A percentile compares a stretch with the other conserved stretches of the same genome.
phyloP scores from a whole-genome alignment of 2,797 vertebrate genomes.

The Acrossocheilus wenchowensis region DNA sequence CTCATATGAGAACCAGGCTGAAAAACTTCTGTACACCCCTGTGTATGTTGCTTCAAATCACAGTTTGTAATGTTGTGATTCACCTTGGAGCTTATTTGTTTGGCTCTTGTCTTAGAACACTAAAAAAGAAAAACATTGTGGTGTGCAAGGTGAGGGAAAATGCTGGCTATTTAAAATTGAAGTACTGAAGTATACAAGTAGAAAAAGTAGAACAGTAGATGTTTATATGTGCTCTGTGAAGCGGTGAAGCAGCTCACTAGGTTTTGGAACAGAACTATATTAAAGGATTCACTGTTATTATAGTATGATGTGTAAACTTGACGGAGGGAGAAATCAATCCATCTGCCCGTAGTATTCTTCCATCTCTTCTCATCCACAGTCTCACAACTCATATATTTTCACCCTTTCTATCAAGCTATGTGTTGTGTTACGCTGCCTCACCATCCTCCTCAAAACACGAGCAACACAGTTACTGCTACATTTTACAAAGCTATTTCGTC shows the following conservation, averaged over 20 bases:
- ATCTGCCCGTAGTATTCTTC: conserved; percentile 56
- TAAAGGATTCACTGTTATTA: conserved; percentile 33
- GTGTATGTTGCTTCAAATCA: background rate
- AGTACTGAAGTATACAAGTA: background rate
- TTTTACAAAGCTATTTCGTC: conserved; percentile 20
- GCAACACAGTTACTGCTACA: conserved; percentile 34
- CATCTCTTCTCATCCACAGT: conserved; percentile 42
- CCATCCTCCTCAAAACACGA: conserved; percentile 48
- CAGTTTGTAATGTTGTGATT: background rate
- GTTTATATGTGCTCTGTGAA: background rate
- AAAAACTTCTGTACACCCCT: too few relatives aligned
- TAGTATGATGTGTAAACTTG: conserved; percentile 47
- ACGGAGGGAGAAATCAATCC: conserved; percentile 48
- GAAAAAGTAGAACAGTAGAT: background rate
- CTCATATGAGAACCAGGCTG: too few relatives aligned
- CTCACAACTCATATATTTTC: conserved; percentile 52
- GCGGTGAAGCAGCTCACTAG: background rate
- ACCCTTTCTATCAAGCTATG: conserved; percentile 51
- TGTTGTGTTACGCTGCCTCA: conserved; percentile 54
- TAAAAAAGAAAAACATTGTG: background rate
- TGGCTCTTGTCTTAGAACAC: background rate
- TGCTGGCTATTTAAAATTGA: background rate
- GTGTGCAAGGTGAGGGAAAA: background rate
- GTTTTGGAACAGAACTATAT: conserved; percentile 5
- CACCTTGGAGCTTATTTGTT: background rate